These are phyloP conservation scores for Mesodorylaimus sp. DNA, from an alignment of 2,888 invertebrate species.

Conservation along the genomic window DNA sequence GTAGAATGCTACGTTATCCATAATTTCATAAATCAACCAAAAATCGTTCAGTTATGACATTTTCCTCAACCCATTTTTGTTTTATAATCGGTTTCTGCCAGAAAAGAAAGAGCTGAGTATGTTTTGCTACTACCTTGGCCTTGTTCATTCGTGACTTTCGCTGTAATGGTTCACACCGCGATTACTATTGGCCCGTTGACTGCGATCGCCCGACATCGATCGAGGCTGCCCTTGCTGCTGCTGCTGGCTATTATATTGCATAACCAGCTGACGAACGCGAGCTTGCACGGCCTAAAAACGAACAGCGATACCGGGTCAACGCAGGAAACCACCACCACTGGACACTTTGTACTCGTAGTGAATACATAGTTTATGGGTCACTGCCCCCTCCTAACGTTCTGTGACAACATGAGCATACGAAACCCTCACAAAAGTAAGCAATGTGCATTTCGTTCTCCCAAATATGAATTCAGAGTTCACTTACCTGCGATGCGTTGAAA, in stretches of 20 bases:
- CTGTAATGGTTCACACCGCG: neutral
- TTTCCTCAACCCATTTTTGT: too few species aligned
- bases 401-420: too few species aligned
- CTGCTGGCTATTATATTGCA: neutral
- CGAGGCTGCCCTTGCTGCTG: neutral
- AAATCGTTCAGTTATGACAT: too few species aligned
- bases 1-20: too few species aligned
- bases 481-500: slow-evolving; percentile 80
- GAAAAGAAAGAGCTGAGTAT: too few species aligned
- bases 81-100: too few species aligned
- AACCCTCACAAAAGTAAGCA: too few species aligned
- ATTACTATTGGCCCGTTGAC: neutral
- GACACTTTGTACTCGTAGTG: too few species aligned
- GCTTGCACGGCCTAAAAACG: neutral
- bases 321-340: neutral
- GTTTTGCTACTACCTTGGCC: neutral
- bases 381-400: too few species aligned
- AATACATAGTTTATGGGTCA: too few species aligned
- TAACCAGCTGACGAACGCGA: neutral
- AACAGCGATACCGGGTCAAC: neutral
- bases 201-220: neutral
- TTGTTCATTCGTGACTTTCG: neutral
- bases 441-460: too few species aligned
- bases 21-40: too few species aligned
- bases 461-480: neutral